Evolutionary conservation across 2,888 invertebrate species (phyloP).

Genomic region (Pecten maximus): DNA sequence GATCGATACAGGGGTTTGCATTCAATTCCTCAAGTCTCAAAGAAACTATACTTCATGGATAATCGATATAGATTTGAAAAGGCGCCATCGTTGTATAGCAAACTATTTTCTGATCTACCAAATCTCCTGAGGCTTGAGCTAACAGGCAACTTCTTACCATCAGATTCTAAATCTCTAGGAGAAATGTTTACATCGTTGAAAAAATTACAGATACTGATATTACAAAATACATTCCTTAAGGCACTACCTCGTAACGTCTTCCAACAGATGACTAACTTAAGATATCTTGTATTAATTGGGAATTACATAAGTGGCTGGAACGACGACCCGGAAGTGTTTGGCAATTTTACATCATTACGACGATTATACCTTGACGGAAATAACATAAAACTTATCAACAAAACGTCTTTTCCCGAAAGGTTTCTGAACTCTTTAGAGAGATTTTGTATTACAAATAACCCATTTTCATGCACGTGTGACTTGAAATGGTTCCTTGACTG

Average conservation of each 20-base stretch:
- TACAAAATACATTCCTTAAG: not conserved
- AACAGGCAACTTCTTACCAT: constrained; percentile 22
- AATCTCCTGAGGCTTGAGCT: constrained; percentile 26
- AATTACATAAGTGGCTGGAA: constrained; percentile 40
- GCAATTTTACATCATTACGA: constrained; percentile 34
- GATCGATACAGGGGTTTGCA: not conserved
- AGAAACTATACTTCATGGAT: not conserved
- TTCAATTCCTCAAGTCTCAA: constrained; percentile 40
- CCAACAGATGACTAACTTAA: not conserved
- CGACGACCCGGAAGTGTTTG: constrained; percentile 39
- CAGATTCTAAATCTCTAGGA: not conserved
- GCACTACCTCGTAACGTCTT: constrained; percentile 38
- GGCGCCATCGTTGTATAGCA: not conserved
- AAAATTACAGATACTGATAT: constrained; percentile 22
- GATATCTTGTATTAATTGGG: not conserved
- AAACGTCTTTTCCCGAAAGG: constrained; percentile 39
- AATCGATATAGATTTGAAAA: not conserved
- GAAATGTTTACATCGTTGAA: constrained; percentile 37
- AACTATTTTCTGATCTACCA: not conserved
- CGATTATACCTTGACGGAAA: constrained; percentile 41
- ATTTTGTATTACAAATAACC: constrained; percentile 49
- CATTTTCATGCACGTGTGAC: constrained; percentile 56
- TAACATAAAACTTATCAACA: constrained; percentile 38
- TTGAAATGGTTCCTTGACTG: constrained; percentile 54
- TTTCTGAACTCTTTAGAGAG: constrained; percentile 39